A percentile compares a stretch with the other conserved stretches of the same genome.
These are phyloP conservation scores for Ernsta delagoae DNA, from an alignment of 2,888 invertebrate species.

Conservation along the genomic window DNA sequence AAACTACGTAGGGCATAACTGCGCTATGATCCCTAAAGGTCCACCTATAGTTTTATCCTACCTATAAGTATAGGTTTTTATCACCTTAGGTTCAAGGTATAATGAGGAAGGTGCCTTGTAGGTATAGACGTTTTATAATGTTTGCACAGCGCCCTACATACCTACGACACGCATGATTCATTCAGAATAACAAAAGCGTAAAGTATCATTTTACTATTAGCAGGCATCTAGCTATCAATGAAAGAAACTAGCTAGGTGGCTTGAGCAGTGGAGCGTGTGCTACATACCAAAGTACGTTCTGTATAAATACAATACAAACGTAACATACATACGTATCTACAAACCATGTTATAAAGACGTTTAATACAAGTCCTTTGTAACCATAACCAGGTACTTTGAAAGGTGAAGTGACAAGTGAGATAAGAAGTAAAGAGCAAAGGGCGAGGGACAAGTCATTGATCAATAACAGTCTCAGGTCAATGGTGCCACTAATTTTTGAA, in stretches of 20 bases:
- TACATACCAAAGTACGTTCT: not conserved
- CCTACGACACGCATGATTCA: slow-evolving; percentile 19
- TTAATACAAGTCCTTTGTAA: not conserved
- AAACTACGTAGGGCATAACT: too few species aligned
- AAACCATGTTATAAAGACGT: too few species aligned
- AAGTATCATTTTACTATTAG: slow-evolving; percentile 12
- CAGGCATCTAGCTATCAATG: not conserved
- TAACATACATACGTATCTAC: too few species aligned
- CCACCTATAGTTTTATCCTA: too few species aligned
- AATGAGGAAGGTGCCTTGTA: too few species aligned
- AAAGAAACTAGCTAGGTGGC: not conserved
- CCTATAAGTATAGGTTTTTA: too few species aligned
- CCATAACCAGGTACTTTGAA: too few species aligned
- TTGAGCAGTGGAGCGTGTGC: slow-evolving; percentile 3
- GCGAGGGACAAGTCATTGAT: not conserved
- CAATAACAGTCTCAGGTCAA: not conserved
- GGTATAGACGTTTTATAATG: too few species aligned
- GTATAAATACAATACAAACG: not conserved
- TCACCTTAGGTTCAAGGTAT: too few species aligned
- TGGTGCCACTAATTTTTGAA: not conserved
- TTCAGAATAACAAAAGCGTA: slow-evolving; percentile 16
- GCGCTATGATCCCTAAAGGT: too few species aligned
- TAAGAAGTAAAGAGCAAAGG: not conserved
- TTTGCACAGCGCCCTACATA: not conserved
- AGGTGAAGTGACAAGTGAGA: not conserved